A percentile compares a stretch with the other conserved stretches of the same genome.
Evolutionary conservation across 2,888 invertebrate genomes (phyloP).

Genomic region (Hirtodrosophila confusa): DNA sequence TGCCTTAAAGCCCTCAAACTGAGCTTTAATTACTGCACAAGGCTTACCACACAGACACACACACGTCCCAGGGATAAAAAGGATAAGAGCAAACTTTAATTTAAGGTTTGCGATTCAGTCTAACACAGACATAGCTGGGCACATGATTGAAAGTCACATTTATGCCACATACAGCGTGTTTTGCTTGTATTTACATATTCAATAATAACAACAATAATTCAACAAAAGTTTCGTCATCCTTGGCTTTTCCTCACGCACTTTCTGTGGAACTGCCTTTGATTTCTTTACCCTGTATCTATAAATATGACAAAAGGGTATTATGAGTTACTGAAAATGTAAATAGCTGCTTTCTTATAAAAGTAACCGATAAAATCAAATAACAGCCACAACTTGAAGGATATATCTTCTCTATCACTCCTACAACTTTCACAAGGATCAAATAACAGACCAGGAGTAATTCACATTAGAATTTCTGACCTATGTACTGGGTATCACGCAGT

Average conservation of each 20-base stretch:
- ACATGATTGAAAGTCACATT: slow-evolving; percentile 9
- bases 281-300: slow-evolving; percentile 7
- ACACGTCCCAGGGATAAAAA: slow-evolving; percentile 1
- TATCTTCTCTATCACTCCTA: too few species aligned
- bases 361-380: too few species aligned
- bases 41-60: slow-evolving; percentile 3
- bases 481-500: too few species aligned
- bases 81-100: slow-evolving; percentile 12
- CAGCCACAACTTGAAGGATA: too few species aligned
- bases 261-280: slow-evolving; percentile 46
- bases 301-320: too few species aligned
- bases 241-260: slow-evolving; percentile 45
- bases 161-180: background rate
- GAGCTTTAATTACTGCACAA: slow-evolving; percentile 24
- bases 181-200: background rate
- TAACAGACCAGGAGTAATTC: too few species aligned
- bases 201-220: slow-evolving; percentile 2
- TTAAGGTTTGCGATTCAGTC: slow-evolving; percentile 13
- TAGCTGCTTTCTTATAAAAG: too few species aligned
- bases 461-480: too few species aligned
- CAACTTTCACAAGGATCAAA: too few species aligned
- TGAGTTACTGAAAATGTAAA: too few species aligned
- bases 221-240: slow-evolving; percentile 14
- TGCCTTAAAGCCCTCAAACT: slow-evolving; percentile 26
- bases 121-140: background rate